These are phyloP conservation scores for Mythimna loreyi DNA, from an alignment of 2,888 invertebrate species.

Conservation along the genomic window DNA sequence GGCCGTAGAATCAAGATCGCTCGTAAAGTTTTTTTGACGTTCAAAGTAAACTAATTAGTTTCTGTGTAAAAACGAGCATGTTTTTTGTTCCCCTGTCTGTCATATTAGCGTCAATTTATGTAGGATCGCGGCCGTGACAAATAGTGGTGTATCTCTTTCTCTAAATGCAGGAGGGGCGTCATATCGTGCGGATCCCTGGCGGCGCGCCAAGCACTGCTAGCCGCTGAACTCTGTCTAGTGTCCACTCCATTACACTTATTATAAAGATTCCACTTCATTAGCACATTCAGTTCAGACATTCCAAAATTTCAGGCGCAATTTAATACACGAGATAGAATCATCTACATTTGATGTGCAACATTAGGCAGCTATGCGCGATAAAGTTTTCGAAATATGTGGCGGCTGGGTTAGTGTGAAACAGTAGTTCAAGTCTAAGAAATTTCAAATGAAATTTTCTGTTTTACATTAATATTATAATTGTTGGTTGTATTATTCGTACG, in stretches of 20 bases:
- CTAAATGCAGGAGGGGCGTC: constrained; percentile 67
- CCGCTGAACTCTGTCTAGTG: constrained; percentile 67
- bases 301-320: constrained; percentile 39
- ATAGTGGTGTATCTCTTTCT: constrained; percentile 66
- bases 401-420: constrained; percentile 1
- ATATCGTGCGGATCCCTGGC: constrained; percentile 75
- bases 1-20: constrained; percentile 20
- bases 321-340: constrained; percentile 28
- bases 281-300: constrained; percentile 46
- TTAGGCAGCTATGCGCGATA: constrained; percentile 18
- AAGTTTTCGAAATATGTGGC: constrained; percentile 27
- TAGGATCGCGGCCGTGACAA: constrained; percentile 63
- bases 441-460: constrained; percentile 14
- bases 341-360: constrained; percentile 21
- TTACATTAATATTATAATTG: not conserved
- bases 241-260: constrained; percentile 67
- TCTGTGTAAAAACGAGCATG: constrained; percentile 40
- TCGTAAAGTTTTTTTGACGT: constrained; percentile 19
- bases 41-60: constrained; percentile 47
- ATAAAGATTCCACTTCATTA: constrained; percentile 57
- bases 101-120: constrained; percentile 73
- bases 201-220: constrained; percentile 68
- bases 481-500: not conserved
- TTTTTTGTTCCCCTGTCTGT: constrained; percentile 58
- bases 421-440: constrained; percentile 10